phyloP scores from a whole-genome alignment of 2,113 vertebrate genomes.

The Hystrix brachyura region DNA sequence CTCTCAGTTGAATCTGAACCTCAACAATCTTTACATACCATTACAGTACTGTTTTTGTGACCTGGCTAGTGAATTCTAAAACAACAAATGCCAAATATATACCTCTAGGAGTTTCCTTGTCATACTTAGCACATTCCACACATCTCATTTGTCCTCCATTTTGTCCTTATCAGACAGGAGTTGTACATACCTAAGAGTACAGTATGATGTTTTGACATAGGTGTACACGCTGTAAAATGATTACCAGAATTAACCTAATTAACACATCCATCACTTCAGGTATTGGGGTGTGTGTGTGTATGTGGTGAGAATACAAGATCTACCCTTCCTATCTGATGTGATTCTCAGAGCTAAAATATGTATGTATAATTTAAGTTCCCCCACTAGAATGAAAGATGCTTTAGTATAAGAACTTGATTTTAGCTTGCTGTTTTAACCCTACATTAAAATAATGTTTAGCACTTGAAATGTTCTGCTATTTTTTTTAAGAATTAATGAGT shows the following conservation, averaged over 20 bases:
- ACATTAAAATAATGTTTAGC: neutral
- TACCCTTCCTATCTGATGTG: neutral
- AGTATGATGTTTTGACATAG: neutral
- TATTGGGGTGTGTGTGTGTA: neutral
- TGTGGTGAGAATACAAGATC: neutral
- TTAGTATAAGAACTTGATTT: neutral
- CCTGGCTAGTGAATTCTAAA: neutral
- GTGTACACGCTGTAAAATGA: neutral
- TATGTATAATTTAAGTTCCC: neutral
- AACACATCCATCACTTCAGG: neutral
- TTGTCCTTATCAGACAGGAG: neutral
- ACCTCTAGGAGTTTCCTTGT: neutral
- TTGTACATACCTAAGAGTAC: neutral
- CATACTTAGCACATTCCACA: neutral
- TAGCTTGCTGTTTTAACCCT: neutral
- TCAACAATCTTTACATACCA: neutral
- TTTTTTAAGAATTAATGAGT: neutral
- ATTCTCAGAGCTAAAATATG: neutral
- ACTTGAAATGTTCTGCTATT: neutral
- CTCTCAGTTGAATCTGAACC: neutral
- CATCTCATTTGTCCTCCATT: neutral
- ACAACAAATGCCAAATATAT: neutral
- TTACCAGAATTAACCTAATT: conserved; percentile 7
- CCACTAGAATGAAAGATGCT: neutral
- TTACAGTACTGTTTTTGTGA: neutral